Evolutionary conservation across 2,113 vertebrate species (phyloP).

Genomic region (Penelope pileata): DNA sequence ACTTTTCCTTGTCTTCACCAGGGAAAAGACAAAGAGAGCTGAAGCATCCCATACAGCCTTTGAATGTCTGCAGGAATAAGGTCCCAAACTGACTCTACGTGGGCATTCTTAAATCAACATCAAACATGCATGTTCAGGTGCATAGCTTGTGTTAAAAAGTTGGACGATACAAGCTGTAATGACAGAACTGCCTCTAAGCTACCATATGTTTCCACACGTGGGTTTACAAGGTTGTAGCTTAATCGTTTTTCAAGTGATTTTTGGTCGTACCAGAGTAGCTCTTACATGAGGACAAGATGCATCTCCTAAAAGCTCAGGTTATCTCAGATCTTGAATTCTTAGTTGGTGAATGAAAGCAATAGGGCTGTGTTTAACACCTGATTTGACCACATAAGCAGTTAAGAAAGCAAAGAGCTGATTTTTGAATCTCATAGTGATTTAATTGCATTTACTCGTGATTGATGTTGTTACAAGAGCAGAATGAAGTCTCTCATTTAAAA

Average conservation of each 20-base stretch:
- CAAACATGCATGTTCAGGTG: fast-evolving
- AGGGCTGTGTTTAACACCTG: neutral
- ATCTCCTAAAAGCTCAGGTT: neutral
- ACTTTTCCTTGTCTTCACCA: neutral
- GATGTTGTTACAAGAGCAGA: neutral
- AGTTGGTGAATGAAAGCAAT: neutral
- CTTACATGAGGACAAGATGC: neutral
- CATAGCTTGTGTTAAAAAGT: neutral
- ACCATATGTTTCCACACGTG: fast-evolving
- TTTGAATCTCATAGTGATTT: neutral
- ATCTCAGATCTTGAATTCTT: neutral
- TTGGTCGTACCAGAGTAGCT: neutral
- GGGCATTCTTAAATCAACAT: neutral
- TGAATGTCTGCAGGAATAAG: neutral
- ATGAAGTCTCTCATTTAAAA: constrained; percentile 28
- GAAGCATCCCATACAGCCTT: neutral
- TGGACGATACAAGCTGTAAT: neutral
- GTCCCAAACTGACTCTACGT: fast-evolving
- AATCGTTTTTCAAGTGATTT: neutral
- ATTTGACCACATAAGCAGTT: neutral
- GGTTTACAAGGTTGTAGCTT: neutral
- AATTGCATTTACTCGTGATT: constrained; percentile 14
- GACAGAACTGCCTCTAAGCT: neutral
- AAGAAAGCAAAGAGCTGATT: constrained; percentile 16
- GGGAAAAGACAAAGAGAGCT: too few relatives aligned